Evolutionary conservation across 2,888 invertebrate species (phyloP), one percentile per base, ranked within the genome.

Genomic region (Omphaloscelis lunosa): DNA sequence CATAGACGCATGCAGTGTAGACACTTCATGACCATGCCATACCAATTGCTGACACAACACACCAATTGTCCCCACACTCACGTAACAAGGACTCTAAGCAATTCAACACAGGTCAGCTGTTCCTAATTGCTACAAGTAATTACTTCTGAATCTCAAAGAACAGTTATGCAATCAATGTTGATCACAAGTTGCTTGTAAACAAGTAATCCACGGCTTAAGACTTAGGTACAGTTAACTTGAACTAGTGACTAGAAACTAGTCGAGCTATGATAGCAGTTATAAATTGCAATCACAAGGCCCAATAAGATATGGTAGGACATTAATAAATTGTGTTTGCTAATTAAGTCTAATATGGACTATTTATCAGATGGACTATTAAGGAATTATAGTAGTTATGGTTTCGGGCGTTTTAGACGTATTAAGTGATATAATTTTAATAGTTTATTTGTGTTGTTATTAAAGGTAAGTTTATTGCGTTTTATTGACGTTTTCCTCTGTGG

Each of bases 241-340:
- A 65, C 82, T 80, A 84, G 77, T 81, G 84, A 82, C 86, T 83
- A 83, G 77, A 83, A 86, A 85, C 87, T 83, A 73, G 87, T 79
- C 67, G 73, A 84, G 79, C 63, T 74, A 39, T 86, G 88, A 86
- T 85, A 70, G 71, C 73, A 80, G 88, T 84, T 78, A 92, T 92
- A 92, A 93, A 92, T 93, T 89, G 91, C 91, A 92, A 93, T 93
- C 90, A 92, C 82, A 82, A 82, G 85, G 73, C 75, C 78, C 78
- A 87, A 79, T 82, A 82, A 87, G 88, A 84, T 88, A 88, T 71
- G 75, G 82, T 72, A 2, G 75, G 78, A 79, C 86, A 85, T 87
- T 86, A 81, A 88, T 88, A 88, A 80, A 89, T 83, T 80, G 69
- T 86, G 79, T 85, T 76, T 75, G 72, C 77, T 88, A 86, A 90